Conservation (phyloP, 2,113 vertebrate species). For the Rynchops niger region DNA sequence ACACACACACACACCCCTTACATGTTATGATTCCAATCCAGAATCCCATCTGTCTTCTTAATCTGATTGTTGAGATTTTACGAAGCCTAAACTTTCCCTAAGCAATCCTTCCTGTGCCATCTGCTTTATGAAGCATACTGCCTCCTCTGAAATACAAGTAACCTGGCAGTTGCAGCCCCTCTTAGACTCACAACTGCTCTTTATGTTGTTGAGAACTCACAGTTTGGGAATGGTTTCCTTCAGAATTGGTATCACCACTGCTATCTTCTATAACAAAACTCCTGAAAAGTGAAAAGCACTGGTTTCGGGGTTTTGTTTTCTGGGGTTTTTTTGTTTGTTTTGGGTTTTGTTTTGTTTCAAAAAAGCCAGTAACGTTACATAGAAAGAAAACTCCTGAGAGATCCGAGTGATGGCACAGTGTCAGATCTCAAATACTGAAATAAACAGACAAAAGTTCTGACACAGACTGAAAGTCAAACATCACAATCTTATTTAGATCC, state of each 20-base stretch:
- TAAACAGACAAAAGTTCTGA: neutral
- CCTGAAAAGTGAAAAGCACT: neutral
- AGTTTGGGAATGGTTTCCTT: neutral
- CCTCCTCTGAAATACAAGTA: neutral
- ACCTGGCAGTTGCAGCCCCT: neutral
- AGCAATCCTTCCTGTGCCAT: slow-evolving; percentile 49
- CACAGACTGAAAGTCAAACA: neutral
- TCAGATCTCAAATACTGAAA: neutral
- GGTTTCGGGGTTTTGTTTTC: too few relatives aligned
- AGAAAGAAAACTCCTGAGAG: neutral
- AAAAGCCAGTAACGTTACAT: neutral
- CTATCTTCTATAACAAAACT: neutral
- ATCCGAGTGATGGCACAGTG: neutral
- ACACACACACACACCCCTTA: neutral
- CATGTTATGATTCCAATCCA: neutral
- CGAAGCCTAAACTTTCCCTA: slow-evolving; percentile 44
- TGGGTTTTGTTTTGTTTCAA: too few relatives aligned
- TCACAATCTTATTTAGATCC: neutral
- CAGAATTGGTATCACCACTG: neutral
- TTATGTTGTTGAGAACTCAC: neutral
- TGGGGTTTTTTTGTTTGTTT: neutral
- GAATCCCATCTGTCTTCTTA: slow-evolving; percentile 43
- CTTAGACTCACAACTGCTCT: neutral
- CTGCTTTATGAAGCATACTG: slow-evolving; percentile 27
- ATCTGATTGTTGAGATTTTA: slow-evolving; percentile 54